Base-by-base conservation (phyloP, 2,888 invertebrate genomes). In the Pyrrhia umbra region DNA sequence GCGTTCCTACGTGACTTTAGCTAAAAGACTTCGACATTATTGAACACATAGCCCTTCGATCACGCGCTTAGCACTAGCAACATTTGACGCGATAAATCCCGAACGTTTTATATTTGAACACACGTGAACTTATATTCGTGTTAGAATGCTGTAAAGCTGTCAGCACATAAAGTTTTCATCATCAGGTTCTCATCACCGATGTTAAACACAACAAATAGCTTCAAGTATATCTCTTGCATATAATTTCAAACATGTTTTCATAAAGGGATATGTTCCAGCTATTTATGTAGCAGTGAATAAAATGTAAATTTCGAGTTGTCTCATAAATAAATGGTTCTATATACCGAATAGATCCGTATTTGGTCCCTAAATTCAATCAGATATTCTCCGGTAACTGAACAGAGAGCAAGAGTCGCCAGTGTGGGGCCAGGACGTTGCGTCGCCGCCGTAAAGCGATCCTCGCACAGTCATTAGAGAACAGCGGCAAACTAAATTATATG, bases 311-410 rank as follows among this genome's bases (percentile, higher is more conserved):
- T 60, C 59, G 39, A 55, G 49, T 51, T 66, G 56, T 65, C 68
- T 73, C 63, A 57, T 63, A 72, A 69, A 77, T 81, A 75, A 79
- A 70, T 54, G 43, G 46, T 54, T 55, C 10, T 47, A 25, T 58
- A 18, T 42, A 42, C 59, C 64, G 66, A 66, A 70, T 51, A 73
- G 46, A 58, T 50, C 47, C 45, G 62, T 25, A 71, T 73, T 57
- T 56, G 57, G 59, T 43, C 27, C 58, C 57, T 18, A 67, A 61
- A 75, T 70, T 68, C 72, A 69, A 78, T 76, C 67, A 66, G 69
- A 76, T 77, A 80, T 69, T 68, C 54, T 43, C 27, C 45, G 77
- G 78, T 70, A 79, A 80, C 80, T 81, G 81, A 77, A 80, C 74
- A 68, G 63, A 47, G 50, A 50, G 54, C 51, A 63, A 52, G 21